Evolutionary conservation across 2,888 invertebrate species (phyloP).

Genomic region (Dryobotodes eremita): DNA sequence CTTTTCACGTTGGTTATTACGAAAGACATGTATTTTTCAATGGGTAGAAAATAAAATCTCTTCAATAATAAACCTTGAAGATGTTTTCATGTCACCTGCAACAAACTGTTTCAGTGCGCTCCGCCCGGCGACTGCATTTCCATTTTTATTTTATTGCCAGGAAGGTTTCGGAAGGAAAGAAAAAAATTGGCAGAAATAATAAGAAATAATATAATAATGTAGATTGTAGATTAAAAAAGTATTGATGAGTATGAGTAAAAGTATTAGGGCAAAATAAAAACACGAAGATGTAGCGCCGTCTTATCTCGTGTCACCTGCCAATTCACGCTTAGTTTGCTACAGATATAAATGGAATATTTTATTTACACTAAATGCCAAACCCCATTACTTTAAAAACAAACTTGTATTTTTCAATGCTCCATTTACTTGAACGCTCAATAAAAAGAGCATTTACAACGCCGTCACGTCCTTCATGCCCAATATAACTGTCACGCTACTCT

Average conservation of each 20-base stretch:
- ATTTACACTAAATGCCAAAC: conserved; percentile 2
- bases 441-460: conserved; percentile 3
- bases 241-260: too few relatives aligned
- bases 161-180: neutral
- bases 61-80: conserved; percentile 14
- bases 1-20: neutral
- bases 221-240: too few relatives aligned
- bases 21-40: neutral
- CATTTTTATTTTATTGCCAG: conserved; percentile 7
- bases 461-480: conserved; percentile 26
- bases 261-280: neutral
- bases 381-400: neutral
- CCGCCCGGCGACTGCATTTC: neutral
- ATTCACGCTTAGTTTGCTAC: neutral
- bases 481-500: conserved; percentile 18
- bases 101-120: neutral
- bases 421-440: conserved; percentile 32
- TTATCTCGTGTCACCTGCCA: neutral
- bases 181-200: neutral
- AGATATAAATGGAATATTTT: neutral
- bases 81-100: conserved; percentile 15
- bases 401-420: neutral
- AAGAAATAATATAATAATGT: too few relatives aligned
- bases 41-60: conserved; percentile 1
- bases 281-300: neutral